Conservation (phyloP, 2,888 invertebrate genomes). For the Napeogenes inachia region DNA sequence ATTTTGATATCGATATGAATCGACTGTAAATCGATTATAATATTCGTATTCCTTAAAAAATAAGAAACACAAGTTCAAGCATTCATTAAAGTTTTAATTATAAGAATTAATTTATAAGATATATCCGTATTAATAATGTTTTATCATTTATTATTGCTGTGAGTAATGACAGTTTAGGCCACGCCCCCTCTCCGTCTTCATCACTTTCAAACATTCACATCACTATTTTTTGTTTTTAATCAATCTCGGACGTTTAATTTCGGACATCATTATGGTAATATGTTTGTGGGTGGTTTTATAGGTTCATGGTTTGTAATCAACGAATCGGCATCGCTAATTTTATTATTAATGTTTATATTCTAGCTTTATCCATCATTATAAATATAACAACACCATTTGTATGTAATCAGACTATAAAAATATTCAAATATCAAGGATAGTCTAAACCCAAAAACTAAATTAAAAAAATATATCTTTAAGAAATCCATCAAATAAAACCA, state of each 20-base stretch:
- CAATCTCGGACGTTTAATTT: constrained; percentile 38
- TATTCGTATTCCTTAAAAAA: too few relatives aligned
- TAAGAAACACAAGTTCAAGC: too few relatives aligned
- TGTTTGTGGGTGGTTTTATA: constrained; percentile 21
- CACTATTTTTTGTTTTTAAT: constrained; percentile 48
- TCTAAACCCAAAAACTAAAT: too few relatives aligned
- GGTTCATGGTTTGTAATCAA: constrained; percentile 13
- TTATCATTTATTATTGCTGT: constrained; percentile 75
- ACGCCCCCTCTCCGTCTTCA: constrained; percentile 75
- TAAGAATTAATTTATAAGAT: constrained; percentile 72
- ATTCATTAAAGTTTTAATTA: constrained; percentile 53
- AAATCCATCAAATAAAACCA: too few relatives aligned
- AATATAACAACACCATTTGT: too few relatives aligned
- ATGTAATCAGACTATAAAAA: too few relatives aligned
- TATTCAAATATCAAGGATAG: too few relatives aligned
- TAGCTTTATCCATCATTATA: too few relatives aligned
- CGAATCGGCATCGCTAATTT: too few relatives aligned
- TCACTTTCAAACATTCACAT: constrained; percentile 50
- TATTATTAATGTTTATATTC: too few relatives aligned
- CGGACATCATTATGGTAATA: constrained; percentile 11
- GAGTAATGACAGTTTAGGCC: constrained; percentile 75
- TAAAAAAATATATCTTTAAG: too few relatives aligned
- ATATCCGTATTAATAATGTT: constrained; percentile 75
- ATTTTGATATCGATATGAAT: constrained; percentile 7
- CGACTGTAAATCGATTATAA: not conserved